These are phyloP conservation scores for Ophiothrix spiculata DNA, from an alignment of 35 echinoderm and acorn worm species.

Conservation along the genomic window DNA sequence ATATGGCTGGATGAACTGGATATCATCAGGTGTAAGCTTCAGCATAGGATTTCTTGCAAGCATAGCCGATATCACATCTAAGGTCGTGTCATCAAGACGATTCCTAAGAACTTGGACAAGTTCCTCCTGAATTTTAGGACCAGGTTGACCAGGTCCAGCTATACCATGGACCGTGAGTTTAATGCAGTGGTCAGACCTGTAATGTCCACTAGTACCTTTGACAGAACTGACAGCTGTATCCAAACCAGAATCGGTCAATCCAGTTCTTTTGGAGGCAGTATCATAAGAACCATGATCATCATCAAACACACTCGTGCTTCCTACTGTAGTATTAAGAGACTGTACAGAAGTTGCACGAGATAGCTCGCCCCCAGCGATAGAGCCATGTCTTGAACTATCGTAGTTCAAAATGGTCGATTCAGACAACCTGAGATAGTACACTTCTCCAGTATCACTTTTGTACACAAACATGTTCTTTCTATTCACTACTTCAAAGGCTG, in stretches of 20 bases:
- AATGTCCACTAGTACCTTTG: not conserved
- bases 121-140: constrained; percentile 71
- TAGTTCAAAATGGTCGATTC: constrained; percentile 3
- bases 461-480: constrained; percentile 88
- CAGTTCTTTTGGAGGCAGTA: not conserved
- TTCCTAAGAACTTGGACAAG: constrained; percentile 70
- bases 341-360: constrained; percentile 57
- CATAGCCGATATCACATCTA: constrained; percentile 90
- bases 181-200: constrained; percentile 20
- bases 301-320: constrained; percentile 14
- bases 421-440: constrained; percentile 88
- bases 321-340: constrained; percentile 41
- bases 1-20: constrained; percentile 92
- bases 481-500: constrained; percentile 73
- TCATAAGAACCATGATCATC: constrained; percentile 5
- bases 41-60: constrained; percentile 85
- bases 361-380: not conserved
- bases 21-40: constrained; percentile 73
- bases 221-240: constrained; percentile 23
- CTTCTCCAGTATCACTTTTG: constrained; percentile 60
- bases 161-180: constrained; percentile 29
- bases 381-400: not conserved
- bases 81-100: constrained; percentile 63
- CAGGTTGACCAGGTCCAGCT: constrained; percentile 45
- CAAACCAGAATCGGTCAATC: constrained; percentile 14